Evolutionary conservation across 2,888 invertebrate genomes (phyloP), one percentile per base, ranked within the genome.

Genomic region (Xylota sylvarum): DNA sequence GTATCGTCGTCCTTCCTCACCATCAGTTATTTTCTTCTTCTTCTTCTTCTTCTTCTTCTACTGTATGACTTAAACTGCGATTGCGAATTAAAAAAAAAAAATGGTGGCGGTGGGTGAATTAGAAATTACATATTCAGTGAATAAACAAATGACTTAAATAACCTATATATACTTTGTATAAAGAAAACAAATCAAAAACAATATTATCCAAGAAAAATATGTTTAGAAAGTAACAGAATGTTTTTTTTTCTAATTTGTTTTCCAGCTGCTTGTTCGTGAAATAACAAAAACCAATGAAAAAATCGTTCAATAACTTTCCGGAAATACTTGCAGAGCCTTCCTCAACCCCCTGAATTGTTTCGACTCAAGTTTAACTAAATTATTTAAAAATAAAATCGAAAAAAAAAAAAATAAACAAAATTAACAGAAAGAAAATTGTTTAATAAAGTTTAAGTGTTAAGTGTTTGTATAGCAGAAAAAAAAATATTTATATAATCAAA

Each of bases 261-360:
- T 84, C 84, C 84, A 84, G 84, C 67, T 84, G 74, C 60, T 83
- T 52, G 67, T 56, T 69, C 32, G 60, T 46, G 14, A 65, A 52
- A 37, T 27, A 35, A 48, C 23, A 62, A 79, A 64, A 32, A 14
- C 7, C 12, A 67, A 10, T 6, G 6, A 35, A 12, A 30, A 52
- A 55, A 27, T 10, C 56, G 27, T 30, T 55, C 52, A 76, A 70
- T 46, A 81, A 72, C 14, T 23, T 23, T 10, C 62, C 52, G 74
- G 67, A 69, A 2, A 23, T 67, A 46, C 10, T 37, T 69, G 81
- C 81, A 82, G 69, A 64, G 5, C 9, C 37, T 46, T 30, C 19
- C 14, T 67, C 65, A 35, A 35, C 23, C 23, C 48, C 65, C 23
- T 60, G 5, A 78, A 60, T 35, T 52, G 14, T 69, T 19, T 32